These are phyloP conservation scores for Trissonchulus latispiculum DNA, from an alignment of 2,888 invertebrate genomes.

Conservation along the genomic window DNA sequence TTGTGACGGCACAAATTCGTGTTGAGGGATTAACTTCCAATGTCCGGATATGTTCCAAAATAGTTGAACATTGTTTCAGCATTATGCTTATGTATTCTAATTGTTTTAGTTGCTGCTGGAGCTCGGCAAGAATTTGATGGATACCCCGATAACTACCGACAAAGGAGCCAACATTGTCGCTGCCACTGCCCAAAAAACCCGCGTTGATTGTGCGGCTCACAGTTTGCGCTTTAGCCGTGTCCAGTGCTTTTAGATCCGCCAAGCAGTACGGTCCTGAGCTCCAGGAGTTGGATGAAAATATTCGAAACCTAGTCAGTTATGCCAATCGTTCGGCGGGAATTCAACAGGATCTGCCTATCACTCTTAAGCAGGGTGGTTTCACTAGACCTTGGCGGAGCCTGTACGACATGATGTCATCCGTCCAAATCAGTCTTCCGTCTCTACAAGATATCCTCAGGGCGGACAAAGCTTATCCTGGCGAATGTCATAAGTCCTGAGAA, in stretches of 20 bases:
- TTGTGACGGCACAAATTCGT: no score
- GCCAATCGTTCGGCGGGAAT: neutral
- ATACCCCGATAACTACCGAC: conserved; percentile 1
- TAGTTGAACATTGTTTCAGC: no score
- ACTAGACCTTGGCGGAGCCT: neutral
- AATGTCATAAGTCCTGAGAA: no score
- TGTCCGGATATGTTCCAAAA: no score
- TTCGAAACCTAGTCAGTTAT: neutral
- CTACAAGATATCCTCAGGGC: no score
- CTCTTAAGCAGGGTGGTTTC: neutral
- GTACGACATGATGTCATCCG: no score
- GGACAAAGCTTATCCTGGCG: no score
- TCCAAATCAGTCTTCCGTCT: no score
- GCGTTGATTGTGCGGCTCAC: neutral
- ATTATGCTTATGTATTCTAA: no score
- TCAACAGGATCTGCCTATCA: neutral
- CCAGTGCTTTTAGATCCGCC: neutral
- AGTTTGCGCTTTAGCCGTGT: neutral
- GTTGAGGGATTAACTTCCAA: no score
- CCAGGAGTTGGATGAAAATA: neutral
- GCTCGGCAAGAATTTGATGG: no score
- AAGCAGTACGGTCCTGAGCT: neutral
- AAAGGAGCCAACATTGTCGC: neutral
- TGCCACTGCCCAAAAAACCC: neutral
- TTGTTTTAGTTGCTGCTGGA: no score